phyloP scores from a whole-genome alignment of 2,888 invertebrate genomes.

The Lithophane ornitopus region DNA sequence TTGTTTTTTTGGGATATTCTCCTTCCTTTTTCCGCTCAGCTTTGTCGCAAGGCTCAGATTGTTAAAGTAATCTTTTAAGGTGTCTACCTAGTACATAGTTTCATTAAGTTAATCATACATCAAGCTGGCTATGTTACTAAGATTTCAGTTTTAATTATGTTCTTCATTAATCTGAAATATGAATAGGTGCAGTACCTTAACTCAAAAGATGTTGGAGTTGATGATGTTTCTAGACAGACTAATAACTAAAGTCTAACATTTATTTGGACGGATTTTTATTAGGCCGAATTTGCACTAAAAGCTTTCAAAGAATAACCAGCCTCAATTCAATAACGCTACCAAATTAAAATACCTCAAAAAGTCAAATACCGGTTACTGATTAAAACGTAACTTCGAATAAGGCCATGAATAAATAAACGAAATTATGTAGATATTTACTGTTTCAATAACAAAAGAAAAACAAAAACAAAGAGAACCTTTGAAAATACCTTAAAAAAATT shows the following conservation, averaged over 20 bases:
- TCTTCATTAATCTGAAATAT: not conserved
- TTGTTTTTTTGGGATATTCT: too few species aligned
- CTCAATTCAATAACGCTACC: not conserved
- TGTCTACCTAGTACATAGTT: not conserved
- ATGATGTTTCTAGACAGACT: not conserved
- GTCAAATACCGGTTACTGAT: constrained; percentile 33
- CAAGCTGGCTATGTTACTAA: not conserved
- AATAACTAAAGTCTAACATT: not conserved
- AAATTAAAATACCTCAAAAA: constrained; percentile 25
- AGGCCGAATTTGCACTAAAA: not conserved
- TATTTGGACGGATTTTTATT: constrained; percentile 5
- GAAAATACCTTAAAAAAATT: constrained; percentile 33
- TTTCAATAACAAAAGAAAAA: constrained; percentile 23
- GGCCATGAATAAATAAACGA: constrained; percentile 27
- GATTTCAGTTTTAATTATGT: not conserved
- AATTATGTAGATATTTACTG: constrained; percentile 37
- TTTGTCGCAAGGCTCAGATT: not conserved
- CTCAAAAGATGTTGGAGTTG: not conserved
- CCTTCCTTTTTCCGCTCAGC: not conserved
- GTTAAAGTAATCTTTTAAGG: not conserved
- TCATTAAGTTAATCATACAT: not conserved
- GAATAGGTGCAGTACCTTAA: not conserved
- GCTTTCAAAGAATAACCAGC: not conserved
- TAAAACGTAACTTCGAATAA: constrained; percentile 38
- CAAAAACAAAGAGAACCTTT: constrained; percentile 28